phyloP scores from a whole-genome alignment of 2,888 invertebrate genomes.

The Drosophila maculinotata region DNA sequence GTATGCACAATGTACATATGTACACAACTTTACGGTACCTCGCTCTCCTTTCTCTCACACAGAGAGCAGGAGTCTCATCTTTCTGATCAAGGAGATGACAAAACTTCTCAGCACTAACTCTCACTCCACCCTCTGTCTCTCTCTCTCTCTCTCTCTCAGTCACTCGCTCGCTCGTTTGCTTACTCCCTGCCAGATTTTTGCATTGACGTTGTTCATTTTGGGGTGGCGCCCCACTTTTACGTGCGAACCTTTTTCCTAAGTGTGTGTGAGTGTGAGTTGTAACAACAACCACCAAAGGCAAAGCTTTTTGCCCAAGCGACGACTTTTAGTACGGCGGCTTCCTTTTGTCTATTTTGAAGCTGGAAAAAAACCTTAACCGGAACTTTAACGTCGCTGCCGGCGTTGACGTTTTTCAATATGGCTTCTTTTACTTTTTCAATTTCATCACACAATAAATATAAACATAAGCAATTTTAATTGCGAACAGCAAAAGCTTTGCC shows the following conservation, averaged over 20 bases:
- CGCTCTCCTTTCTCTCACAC: conserved; percentile 35
- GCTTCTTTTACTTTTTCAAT: conserved; percentile 60
- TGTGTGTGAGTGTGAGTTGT: conserved; percentile 39
- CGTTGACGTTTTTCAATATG: conserved; percentile 69
- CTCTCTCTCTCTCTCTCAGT: conserved; percentile 8
- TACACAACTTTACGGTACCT: too few relatives aligned
- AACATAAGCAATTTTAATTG: conserved; percentile 23
- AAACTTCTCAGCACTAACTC: conserved; percentile 39
- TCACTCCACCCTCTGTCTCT: conserved; percentile 22
- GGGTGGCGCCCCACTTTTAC: conserved; percentile 72
- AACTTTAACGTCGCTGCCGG: conserved; percentile 59
- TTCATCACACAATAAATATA: conserved; percentile 39
- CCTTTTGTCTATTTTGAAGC: conserved; percentile 72
- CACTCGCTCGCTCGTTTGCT: too few relatives aligned
- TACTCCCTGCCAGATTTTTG: conserved; percentile 60
- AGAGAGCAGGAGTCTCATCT: conserved; percentile 38
- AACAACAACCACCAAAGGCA: conserved; percentile 76
- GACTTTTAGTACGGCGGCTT: conserved; percentile 56
- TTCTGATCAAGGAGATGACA: conserved; percentile 64
- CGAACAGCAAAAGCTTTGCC: conserved; percentile 8
- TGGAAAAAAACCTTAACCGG: conserved; percentile 61
- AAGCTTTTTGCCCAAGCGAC: conserved; percentile 58
- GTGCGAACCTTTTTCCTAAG: conserved; percentile 40
- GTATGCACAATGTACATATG: too few relatives aligned
- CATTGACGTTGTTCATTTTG: conserved; percentile 40